Evolutionary conservation across 2,888 invertebrate species (phyloP), one percentile per base, ranked within the genome.

Genomic region (Polydrusus tereticollis): DNA sequence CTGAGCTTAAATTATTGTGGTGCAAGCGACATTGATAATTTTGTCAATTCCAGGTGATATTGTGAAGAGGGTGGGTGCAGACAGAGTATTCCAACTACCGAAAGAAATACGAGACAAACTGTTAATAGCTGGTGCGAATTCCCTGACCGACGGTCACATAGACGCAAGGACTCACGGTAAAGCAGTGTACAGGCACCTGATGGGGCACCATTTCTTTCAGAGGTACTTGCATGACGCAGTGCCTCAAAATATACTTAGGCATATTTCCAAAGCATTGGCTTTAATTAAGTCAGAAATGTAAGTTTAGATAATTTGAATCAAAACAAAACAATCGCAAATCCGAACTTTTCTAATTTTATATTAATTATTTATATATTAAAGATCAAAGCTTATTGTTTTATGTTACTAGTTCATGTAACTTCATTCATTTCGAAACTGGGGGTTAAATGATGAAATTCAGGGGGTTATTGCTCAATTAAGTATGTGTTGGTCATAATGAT

Each of bases 101-200:
- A 88, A 90, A 58, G 97, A 98, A 72, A 89, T 92, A 38, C 90
- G 94, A 55, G 93, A 95, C 80, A 91, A 77, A 69, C 45, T 98
- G 68, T 87, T 98, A 65, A 88, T 92, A 29, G 91, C 94, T 0
- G 93, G 93, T 0, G 95, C 96, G 0, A 94, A 94, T 82, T 89
- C 97, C 74, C 86, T 96, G 6, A 92, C 91, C 23, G 98, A 98
- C 83, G 95, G 95, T 18, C 93, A 92, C 82, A 89, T 95, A 23
- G 96, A 97, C 76, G 93, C 96, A 0, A 89, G 90, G 74, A 89
- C 90, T 80, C 91, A 94, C 83, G 94, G 94, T 0, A 93, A 95
- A 80, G 89, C 90, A 65, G 90, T 97, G 76, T 92, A 97, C 80
- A 88, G 91, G 18, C 86, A 89, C 62, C 86, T 97, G 50, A 89